A percentile compares a stretch with the other conserved stretches of the same genome.
phyloP scores from a whole-genome alignment of 2,888 invertebrate genomes.

The Sussaba pulchella region DNA sequence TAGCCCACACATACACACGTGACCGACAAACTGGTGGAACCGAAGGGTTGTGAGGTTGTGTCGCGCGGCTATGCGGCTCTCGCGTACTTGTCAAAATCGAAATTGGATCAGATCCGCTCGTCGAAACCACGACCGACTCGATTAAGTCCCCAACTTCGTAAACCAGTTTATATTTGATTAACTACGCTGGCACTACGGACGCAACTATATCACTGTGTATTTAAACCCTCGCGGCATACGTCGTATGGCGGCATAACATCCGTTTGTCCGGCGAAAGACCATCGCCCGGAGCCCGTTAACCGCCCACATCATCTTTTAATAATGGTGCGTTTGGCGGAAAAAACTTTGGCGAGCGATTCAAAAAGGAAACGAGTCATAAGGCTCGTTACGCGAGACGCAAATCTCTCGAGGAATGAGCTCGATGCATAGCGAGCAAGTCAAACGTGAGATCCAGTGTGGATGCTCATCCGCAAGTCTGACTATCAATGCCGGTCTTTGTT shows the following conservation, averaged over 20 bases:
- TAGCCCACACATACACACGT: conserved; percentile 10
- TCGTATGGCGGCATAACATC: conserved; percentile 16
- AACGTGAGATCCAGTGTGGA: conserved; percentile 6
- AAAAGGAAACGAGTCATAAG: no score
- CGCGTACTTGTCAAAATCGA: conserved; percentile 69
- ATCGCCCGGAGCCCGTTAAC: not conserved
- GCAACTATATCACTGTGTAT: conserved; percentile 11
- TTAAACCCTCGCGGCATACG: conserved; percentile 26
- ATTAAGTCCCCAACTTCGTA: conserved; percentile 77
- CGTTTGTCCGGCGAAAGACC: not conserved
- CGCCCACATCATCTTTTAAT: not conserved
- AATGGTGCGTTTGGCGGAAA: conserved; percentile 8
- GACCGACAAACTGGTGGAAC: conserved; percentile 22
- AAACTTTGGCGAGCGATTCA: conserved; percentile 14
- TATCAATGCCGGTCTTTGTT: conserved; percentile 56
- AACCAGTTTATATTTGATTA: conserved; percentile 80
- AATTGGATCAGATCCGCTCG: conserved; percentile 77
- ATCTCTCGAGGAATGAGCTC: conserved; percentile 37
- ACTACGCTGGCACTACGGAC: conserved; percentile 41
- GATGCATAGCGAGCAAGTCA: conserved; percentile 6
- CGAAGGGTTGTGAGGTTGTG: conserved; percentile 11
- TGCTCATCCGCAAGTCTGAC: not conserved
- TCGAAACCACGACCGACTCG: conserved; percentile 72
- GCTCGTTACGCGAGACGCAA: no score
- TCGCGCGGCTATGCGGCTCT: conserved; percentile 18